Conservation (phyloP, 2,797 vertebrate genomes). For the Semotilus atromaculatus region DNA sequence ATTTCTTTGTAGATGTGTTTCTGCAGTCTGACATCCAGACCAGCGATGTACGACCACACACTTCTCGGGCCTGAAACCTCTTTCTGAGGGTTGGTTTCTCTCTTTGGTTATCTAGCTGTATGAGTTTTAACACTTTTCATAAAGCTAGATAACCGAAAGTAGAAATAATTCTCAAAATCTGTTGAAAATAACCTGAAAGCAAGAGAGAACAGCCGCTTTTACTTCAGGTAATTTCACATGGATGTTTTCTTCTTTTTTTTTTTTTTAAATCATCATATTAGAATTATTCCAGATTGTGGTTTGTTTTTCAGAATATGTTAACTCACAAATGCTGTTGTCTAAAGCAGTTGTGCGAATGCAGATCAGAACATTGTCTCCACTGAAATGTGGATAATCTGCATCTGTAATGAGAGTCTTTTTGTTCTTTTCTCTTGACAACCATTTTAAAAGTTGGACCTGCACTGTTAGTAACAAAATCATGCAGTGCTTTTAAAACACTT, state of each 20-base stretch:
- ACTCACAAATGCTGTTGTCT: not conserved
- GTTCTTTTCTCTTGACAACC: not conserved
- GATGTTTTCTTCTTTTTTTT: not conserved
- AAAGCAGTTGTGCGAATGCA: not conserved
- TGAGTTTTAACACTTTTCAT: slow-evolving; percentile 95
- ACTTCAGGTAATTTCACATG: slow-evolving; percentile 11
- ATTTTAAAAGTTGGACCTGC: not conserved
- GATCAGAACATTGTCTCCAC: not conserved
- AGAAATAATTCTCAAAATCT: slow-evolving; percentile 88
- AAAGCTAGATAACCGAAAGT: slow-evolving; percentile 99
- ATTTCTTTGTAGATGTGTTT: slow-evolving; percentile 25
- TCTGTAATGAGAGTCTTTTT: slow-evolving; percentile 3
- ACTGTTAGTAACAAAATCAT: not conserved
- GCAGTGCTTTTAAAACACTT: not conserved
- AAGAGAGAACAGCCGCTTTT: not conserved
- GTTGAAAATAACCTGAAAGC: not conserved
- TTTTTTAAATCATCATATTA: not conserved
- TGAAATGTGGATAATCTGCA: not conserved
- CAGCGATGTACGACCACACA: not conserved
- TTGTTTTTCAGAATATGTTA: not conserved
- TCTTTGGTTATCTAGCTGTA: slow-evolving; percentile 99
- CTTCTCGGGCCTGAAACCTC: not conserved
- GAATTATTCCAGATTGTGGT: not conserved
- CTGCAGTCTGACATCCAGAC: not conserved
- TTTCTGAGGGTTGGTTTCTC: slow-evolving; percentile 86